Percentiles rank a stretch among this genome's conserved stretches.
Conservation (phyloP, 92 coral and sea anemone species). For the Porites divaricata region DNA sequence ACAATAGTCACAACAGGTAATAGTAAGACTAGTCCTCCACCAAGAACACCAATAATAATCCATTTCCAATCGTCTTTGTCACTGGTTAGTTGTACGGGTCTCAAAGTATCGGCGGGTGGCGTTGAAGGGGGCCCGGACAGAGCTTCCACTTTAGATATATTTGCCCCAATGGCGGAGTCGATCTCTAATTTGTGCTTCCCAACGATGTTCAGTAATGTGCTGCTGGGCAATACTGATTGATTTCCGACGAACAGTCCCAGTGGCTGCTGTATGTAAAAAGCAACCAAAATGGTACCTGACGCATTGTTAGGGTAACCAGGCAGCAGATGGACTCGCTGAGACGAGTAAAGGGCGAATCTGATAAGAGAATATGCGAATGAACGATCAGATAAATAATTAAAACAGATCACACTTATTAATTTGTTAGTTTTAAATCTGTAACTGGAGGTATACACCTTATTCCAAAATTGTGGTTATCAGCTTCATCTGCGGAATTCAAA, state of each 20-base stretch:
- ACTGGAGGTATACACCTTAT: too few species aligned
- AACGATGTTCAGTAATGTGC: not conserved
- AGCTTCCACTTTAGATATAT: not conserved
- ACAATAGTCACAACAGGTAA: not conserved
- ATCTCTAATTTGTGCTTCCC: not conserved
- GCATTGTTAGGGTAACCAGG: constrained; percentile 43
- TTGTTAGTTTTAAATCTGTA: too few species aligned
- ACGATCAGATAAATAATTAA: too few species aligned
- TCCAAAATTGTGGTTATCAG: too few species aligned
- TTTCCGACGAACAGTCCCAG: constrained; percentile 7
- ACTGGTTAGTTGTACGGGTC: not conserved
- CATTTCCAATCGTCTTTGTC: constrained; percentile 5
- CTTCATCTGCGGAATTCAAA: too few species aligned
- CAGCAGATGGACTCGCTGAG: constrained; percentile 30
- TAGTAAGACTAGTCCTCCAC: not conserved
- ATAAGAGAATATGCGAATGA: too few species aligned
- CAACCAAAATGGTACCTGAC: not conserved
- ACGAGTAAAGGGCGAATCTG: constrained; percentile 15
- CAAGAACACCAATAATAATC: constrained; percentile 10
- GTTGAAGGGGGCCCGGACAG: not conserved
- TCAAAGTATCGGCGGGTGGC: not conserved
- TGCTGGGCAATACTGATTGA: constrained; percentile 2
- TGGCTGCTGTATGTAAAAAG: constrained; percentile 34
- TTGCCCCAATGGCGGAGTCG: constrained; percentile 17
- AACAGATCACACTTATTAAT: too few species aligned